These are phyloP conservation scores for Phenganax subtilis DNA, from an alignment of 92 coral and sea anemone genomes.

Conservation along the genomic window DNA sequence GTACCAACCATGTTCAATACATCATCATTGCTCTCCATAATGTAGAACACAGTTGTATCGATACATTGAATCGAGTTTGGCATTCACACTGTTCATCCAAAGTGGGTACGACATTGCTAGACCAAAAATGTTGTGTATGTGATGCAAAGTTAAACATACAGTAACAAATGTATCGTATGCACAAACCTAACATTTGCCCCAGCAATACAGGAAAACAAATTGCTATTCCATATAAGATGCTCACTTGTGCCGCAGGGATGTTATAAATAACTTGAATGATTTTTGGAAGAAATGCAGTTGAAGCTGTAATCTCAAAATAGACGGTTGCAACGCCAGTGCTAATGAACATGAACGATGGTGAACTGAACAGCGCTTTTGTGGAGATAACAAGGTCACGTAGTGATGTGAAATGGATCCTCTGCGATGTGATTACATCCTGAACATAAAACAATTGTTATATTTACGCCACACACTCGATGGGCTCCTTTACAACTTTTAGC, in stretches of 20 bases:
- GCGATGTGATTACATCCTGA: not conserved
- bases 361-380: constrained; percentile 52
- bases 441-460: not conserved
- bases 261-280: constrained; percentile 51
- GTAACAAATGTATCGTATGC: not conserved
- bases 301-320: constrained; percentile 20
- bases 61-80: too few relatives aligned
- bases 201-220: constrained; percentile 58
- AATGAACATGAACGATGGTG: constrained; percentile 58
- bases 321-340: constrained; percentile 55
- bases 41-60: too few relatives aligned
- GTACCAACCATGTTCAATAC: too few relatives aligned
- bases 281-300: constrained; percentile 49
- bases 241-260: constrained; percentile 53
- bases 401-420: constrained; percentile 15
- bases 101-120: too few relatives aligned
- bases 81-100: too few relatives aligned
- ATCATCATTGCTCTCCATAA: too few relatives aligned
- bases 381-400: constrained; percentile 65
- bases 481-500: too few relatives aligned
- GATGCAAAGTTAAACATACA: not conserved
- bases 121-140: not conserved
- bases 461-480: not conserved
- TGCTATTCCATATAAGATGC: constrained; percentile 63
- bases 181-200: constrained; percentile 64